Conservation (phyloP, 30 jellyfish, hydroid and myxozoan species). For the Phacellophora camtschatica region DNA sequence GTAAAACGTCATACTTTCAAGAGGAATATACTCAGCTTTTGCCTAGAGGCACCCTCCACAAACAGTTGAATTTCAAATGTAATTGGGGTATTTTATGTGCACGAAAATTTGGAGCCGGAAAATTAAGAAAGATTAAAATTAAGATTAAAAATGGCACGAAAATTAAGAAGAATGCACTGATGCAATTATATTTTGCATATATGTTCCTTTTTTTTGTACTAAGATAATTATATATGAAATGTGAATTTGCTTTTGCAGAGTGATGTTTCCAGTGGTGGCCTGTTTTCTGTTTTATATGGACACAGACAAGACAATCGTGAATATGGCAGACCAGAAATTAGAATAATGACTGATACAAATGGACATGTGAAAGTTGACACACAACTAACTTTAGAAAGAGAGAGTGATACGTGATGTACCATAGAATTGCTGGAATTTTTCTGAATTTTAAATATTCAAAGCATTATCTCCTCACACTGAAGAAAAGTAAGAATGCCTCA, state of each 20-base stretch:
- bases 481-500: no score
- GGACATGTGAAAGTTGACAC: conserved; percentile 46
- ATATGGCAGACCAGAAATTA: conserved; percentile 32
- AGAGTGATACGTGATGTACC: conserved; percentile 41
- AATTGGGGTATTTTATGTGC: no score
- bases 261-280: conserved; percentile 89
- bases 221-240: neutral
- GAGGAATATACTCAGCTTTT: no score
- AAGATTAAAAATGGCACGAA: no score
- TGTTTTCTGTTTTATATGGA: conserved; percentile 89
- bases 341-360: conserved; percentile 30
- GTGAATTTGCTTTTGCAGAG: conserved; percentile 57
- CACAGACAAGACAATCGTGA: conserved; percentile 61
- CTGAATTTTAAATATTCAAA: neutral
- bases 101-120: no score
- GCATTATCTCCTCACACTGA: neutral
- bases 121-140: no score
- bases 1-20: no score
- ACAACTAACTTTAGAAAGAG: conserved; percentile 14
- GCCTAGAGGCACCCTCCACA: no score
- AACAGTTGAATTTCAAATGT: no score
- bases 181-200: neutral
- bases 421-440: neutral
- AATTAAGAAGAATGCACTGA: no score
- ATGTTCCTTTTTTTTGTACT: neutral